Base-by-base conservation (phyloP, 2,888 invertebrate genomes). In the Eilema caniola region DNA sequence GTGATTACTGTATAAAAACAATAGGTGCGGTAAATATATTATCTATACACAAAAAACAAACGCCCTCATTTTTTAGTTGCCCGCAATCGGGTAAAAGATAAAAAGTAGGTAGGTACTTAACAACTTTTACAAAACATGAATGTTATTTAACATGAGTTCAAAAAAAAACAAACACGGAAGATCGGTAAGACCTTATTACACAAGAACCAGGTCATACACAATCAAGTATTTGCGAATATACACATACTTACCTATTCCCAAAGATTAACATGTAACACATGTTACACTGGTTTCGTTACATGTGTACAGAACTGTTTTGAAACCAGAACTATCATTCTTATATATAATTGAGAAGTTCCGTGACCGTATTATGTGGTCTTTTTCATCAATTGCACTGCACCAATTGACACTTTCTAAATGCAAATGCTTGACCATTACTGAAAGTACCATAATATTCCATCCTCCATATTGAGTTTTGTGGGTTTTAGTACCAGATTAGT, bases 161-260 rank as follows among this genome's bases (percentile, higher is more conserved):
- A 47, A 47, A 63, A 63, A 28, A 14, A 25, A 28, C n/a, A 25
- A 53, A 23, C 7, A 28, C 53, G 53, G 28, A 31, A 53, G n/a
- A 63, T 12, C 11, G 14, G 25, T 59, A n/a, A 53, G n/a, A 53
- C n/a, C 53, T 53, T 53, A 62, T 62, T 53, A 28, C 14, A 31
- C 53, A 53, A 31, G 23, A 65, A 65, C 53, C 23, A 56, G 28
- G 64, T 56, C n/a, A 53, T 64, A 20, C 53, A 63, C 24, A 20
- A 28, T 31, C 5, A 64, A 8, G 28, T n/a, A n/a, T 53, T 53
- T 64, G 25, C 28, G 25, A 3, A 37, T 25, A 28, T n/a, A n/a
- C 63, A 64, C n/a, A n/a, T n/a, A 33, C 11, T 12, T 53, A 10
- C 47, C 47, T 5, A n/a, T 47, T 53, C n/a, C 47, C 14, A 53